Base-by-base conservation (phyloP, 2,888 invertebrate species). In the Caenorhabditis macrosperma region DNA sequence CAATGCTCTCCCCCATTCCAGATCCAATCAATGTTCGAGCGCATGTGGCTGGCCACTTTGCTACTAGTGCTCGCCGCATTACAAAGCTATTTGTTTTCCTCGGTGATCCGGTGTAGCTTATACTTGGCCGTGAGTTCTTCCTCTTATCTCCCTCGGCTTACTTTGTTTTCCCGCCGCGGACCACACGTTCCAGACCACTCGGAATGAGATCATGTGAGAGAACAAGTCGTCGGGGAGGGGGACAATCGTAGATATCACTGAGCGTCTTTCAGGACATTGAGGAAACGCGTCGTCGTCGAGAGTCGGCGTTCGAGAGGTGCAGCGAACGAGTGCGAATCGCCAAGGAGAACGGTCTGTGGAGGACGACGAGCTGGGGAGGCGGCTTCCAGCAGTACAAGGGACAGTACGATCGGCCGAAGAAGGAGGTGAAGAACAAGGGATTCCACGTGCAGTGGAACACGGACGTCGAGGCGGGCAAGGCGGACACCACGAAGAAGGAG, bases 331-430 rank as follows among this genome's bases (percentile, higher is more conserved):
- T 88, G 1, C 75, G 87, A n/a, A 76, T 86, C 28, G 88, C 88
- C n/a, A 88, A 88, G 59, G 87, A 88, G 41, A 88, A 88, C 63
- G 88, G 88, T 28, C 67, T 88, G 48, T 88, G 88, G 88, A 82
- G 88, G 59, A 85, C 84, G n/a, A 87, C 87, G 6, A 86, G 86
- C 61, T 88, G 88, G 88, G 88, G 88, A 28, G 88, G 88, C n/a
- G 86, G 85, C 22, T 86, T 88, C 77, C 85, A 86, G 60, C 84
- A 88, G 87, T 88, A 88, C 69, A 86, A 85, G 41, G 87, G 88
- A 30, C 87, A 88, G 66, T 85, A 86, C 57, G 87, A 87, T 54
- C 82, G 82, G 63, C 79, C 83, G 52, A 76, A 77, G 63, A 86
- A 84, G 26, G 82, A 82, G 64, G 69, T 76, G 28, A 82, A 83